Evolutionary conservation across 2,888 invertebrate species (phyloP).

Genomic region (Drosophila paucipuncta): DNA sequence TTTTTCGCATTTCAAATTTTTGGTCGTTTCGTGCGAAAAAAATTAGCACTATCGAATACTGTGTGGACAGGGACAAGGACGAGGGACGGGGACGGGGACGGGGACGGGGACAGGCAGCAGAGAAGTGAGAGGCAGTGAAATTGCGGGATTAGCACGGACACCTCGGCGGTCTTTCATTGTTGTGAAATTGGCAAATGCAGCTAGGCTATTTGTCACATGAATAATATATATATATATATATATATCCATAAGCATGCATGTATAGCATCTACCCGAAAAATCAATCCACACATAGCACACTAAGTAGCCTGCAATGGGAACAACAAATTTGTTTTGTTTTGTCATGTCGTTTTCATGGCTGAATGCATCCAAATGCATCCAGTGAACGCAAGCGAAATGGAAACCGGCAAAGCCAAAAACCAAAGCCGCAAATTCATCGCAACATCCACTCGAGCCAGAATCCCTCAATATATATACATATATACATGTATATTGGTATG

Average conservation of each 20-base stretch:
- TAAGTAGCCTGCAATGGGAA: slow-evolving; percentile 36
- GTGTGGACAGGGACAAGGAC: slow-evolving; percentile 7
- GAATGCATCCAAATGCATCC: slow-evolving; percentile 65
- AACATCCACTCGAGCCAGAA: slow-evolving; percentile 46
- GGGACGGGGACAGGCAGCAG: background rate
- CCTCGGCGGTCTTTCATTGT: slow-evolving; percentile 65
- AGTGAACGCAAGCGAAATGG: slow-evolving; percentile 38
- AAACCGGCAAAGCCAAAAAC: slow-evolving; percentile 62
- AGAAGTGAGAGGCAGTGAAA: slow-evolving; percentile 43
- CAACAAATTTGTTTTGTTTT: slow-evolving; percentile 75
- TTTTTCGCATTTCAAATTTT: slow-evolving; percentile 16
- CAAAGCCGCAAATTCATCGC: slow-evolving; percentile 35
- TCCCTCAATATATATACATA: slow-evolving; percentile 20
- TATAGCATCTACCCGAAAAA: slow-evolving; percentile 10
- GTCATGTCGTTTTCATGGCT: slow-evolving; percentile 82
- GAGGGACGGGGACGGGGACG: background rate
- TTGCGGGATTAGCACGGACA: slow-evolving; percentile 79
- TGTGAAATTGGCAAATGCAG: slow-evolving; percentile 60
- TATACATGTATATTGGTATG: background rate
- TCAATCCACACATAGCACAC: slow-evolving; percentile 15
- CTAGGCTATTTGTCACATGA: slow-evolving; percentile 68
- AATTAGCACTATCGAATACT: slow-evolving; percentile 54
- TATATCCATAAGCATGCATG: background rate
- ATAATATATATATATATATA: background rate
- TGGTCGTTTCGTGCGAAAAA: slow-evolving; percentile 66